These are phyloP conservation scores for Lordiphosa mommai DNA, from an alignment of 1,140 invertebrate genomes.

Conservation along the genomic window DNA sequence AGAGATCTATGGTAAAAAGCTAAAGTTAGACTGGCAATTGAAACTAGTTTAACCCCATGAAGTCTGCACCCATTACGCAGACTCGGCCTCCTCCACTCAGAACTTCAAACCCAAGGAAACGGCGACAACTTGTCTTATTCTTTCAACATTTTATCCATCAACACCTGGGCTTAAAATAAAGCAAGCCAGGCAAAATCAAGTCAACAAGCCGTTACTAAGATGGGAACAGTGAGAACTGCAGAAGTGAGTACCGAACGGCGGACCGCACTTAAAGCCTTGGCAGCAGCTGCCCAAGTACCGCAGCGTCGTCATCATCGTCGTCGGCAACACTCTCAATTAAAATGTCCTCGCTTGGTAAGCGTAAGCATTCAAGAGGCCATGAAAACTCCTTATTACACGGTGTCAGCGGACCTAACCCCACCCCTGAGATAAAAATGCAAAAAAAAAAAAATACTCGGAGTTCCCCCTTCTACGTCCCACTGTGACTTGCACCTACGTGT, in stretches of 20 bases:
- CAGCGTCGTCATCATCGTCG: conserved; percentile 5
- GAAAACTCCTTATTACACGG: conserved; percentile 76
- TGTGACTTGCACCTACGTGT: conserved; percentile 61
- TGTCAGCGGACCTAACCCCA: conserved; percentile 47
- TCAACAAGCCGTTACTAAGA: conserved; percentile 11
- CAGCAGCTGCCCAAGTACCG: conserved; percentile 8
- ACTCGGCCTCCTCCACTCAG: neutral
- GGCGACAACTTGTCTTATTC: conserved; percentile 3
- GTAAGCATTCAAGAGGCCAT: conserved; percentile 76
- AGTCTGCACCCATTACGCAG: too few relatives aligned
- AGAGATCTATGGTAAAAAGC: too few relatives aligned
- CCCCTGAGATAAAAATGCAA: conserved; percentile 18
- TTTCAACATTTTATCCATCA: conserved; percentile 7
- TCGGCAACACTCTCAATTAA: conserved; percentile 75
- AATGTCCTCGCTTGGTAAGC: conserved; percentile 76
- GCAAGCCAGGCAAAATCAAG: conserved; percentile 2
- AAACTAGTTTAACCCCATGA: too few relatives aligned
- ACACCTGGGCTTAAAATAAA: conserved; percentile 3
- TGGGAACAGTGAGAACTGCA: neutral
- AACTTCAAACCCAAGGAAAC: neutral
- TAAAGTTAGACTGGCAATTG: too few relatives aligned
- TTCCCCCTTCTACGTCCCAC: neutral
- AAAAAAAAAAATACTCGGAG: conserved; percentile 17
- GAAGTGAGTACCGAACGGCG: neutral
- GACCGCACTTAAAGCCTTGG: conserved; percentile 5